These are phyloP conservation scores for Anser cygnoides DNA, from an alignment of 2,113 vertebrate genomes.

Conservation along the genomic window DNA sequence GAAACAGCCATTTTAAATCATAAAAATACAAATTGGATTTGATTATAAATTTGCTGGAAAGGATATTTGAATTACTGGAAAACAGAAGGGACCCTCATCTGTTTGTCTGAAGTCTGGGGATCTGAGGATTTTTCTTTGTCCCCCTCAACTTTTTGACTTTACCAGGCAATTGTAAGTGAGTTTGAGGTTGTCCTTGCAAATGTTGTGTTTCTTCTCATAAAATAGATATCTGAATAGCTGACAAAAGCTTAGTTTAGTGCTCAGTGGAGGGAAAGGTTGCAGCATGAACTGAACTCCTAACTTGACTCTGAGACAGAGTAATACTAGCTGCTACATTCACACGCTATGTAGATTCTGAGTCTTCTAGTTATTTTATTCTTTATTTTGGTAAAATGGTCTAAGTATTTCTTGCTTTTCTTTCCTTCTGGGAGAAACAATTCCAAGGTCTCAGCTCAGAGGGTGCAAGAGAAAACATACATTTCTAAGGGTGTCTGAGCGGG, in stretches of 20 bases:
- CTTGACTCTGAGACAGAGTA: background rate
- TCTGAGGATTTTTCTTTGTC: background rate
- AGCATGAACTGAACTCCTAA: background rate
- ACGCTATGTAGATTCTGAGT: background rate
- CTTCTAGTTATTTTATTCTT: background rate
- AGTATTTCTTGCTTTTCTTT: background rate
- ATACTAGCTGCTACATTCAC: background rate
- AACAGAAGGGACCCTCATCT: background rate
- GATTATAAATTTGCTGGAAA: background rate
- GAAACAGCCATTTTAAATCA: background rate
- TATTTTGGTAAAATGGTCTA: background rate
- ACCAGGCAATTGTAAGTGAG: background rate
- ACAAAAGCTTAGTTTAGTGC: background rate
- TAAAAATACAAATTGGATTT: background rate
- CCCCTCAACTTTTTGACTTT: background rate
- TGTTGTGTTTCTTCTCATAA: background rate
- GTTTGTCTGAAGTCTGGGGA: background rate
- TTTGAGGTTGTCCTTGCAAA: background rate
- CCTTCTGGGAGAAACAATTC: background rate
- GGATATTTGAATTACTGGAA: background rate
- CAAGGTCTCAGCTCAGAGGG: constrained; percentile 28
- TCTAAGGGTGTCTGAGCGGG: background rate
- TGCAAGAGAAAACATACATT: background rate
- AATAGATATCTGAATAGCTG: background rate
- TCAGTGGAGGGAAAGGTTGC: background rate